These are phyloP conservation scores for Netelia inedita DNA, from an alignment of 2,888 invertebrate species.

Conservation along the genomic window DNA sequence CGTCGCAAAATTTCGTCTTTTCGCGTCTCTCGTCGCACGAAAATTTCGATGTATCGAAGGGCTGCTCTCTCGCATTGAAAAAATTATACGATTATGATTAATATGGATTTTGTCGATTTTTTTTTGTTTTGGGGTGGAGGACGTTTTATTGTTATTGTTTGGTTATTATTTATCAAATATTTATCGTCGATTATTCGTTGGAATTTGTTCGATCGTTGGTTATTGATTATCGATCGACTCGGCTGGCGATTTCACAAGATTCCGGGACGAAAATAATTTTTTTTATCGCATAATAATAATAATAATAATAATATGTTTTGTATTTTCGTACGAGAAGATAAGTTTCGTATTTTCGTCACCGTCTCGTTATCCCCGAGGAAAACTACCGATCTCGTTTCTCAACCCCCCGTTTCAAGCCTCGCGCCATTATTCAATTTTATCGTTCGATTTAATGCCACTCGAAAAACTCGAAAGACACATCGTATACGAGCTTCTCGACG, in stretches of 20 bases:
- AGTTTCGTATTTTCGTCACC: slow-evolving; percentile 7
- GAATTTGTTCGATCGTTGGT: background rate
- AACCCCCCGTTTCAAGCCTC: background rate
- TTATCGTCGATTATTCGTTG: background rate
- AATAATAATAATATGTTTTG: background rate
- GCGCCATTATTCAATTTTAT: slow-evolving; percentile 15
- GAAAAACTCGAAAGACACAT: background rate
- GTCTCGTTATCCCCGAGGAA: background rate
- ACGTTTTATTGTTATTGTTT: background rate
- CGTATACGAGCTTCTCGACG: background rate
- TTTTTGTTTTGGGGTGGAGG: background rate
- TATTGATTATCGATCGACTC: background rate
- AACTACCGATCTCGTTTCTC: background rate
- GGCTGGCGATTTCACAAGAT: too few species aligned
- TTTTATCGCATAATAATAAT: too few species aligned
- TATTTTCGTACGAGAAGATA: background rate
- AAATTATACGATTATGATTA: background rate
- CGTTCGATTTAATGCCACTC: background rate
- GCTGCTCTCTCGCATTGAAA: background rate
- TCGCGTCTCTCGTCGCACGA: background rate
- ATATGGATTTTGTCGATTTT: background rate
- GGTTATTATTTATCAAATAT: background rate
- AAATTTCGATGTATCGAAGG: background rate
- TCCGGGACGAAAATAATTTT: too few species aligned
- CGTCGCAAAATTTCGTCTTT: background rate